Evolutionary conservation across 2,113 vertebrate species (phyloP).

Genomic region (Eupsittula cactorum): DNA sequence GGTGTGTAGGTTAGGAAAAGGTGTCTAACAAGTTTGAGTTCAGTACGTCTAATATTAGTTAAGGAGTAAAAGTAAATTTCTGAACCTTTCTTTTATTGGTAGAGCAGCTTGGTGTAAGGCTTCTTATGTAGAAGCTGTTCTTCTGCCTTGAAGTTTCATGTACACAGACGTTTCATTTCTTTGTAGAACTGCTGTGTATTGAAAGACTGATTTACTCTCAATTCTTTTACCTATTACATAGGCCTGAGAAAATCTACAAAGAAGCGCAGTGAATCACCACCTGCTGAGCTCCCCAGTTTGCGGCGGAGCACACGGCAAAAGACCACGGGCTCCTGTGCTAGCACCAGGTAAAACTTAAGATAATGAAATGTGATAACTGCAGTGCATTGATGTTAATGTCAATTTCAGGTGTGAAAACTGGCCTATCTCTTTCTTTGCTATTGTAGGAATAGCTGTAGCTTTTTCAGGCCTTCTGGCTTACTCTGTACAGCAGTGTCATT

Average conservation of each 20-base stretch:
- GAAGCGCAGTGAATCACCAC: conserved; percentile 99
- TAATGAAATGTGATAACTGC: background rate
- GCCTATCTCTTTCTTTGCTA: background rate
- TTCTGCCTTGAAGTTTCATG: background rate
- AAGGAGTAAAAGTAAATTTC: background rate
- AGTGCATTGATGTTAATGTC: background rate
- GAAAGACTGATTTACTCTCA: background rate
- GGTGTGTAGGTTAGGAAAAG: background rate
- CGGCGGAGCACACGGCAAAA: conserved; percentile 99
- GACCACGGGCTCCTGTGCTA: conserved; percentile 99
- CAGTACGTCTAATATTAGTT: background rate
- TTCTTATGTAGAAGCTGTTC: background rate
- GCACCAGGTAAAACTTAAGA: conserved; percentile 86
- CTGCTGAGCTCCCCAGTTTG: conserved; percentile 99
- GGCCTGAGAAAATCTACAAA: conserved; percentile 97
- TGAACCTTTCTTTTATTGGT: background rate
- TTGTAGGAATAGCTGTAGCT: background rate
- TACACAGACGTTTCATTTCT: background rate
- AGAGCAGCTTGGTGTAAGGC: background rate
- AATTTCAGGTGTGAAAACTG: background rate
- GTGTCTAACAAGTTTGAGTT: background rate
- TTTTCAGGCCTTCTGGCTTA: background rate
- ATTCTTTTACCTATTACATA: conserved; percentile 31
- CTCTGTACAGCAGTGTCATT: fast-evolving
- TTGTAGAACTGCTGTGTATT: background rate